Evolutionary conservation across 2,888 invertebrate genomes (phyloP).

Genomic region (Drosophila quinaria): DNA sequence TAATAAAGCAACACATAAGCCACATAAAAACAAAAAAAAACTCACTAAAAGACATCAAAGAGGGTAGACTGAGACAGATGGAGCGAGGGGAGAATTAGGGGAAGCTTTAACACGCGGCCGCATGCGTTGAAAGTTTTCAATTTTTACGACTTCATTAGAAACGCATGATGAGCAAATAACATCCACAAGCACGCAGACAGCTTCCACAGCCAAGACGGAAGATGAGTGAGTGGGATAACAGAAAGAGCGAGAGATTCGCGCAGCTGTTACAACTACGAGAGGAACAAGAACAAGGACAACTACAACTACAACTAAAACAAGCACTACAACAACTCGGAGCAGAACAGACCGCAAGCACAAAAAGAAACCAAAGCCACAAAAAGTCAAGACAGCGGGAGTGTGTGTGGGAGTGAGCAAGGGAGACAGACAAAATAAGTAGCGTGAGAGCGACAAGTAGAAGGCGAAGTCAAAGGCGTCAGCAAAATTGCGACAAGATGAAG

Average conservation of each 20-base stretch:
- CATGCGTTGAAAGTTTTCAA: constrained; percentile 76
- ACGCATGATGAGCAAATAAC: constrained; percentile 79
- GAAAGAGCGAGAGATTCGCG: constrained; percentile 21
- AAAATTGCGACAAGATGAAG: constrained; percentile 40
- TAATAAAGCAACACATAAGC: constrained; percentile 58
- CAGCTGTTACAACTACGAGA: constrained; percentile 53
- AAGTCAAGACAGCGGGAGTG: constrained; percentile 12
- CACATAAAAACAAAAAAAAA: constrained; percentile 27
- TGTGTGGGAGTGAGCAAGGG: not conserved
- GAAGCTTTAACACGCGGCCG: constrained; percentile 35
- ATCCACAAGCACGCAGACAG: constrained; percentile 5
- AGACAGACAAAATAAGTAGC: not conserved
- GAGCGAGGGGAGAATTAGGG: not conserved
- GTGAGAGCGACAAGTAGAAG: constrained; percentile 21
- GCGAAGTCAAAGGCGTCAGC: constrained; percentile 35
- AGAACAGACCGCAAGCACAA: constrained; percentile 28
- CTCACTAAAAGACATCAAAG: constrained; percentile 11
- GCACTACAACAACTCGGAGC: not conserved
- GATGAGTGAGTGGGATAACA: constrained; percentile 10
- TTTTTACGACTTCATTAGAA: constrained; percentile 82
- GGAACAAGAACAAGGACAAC: constrained; percentile 30
- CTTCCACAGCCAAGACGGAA: not conserved
- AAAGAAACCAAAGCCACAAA: constrained; percentile 31
- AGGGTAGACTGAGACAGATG: not conserved
- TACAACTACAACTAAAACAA: constrained; percentile 14